These are phyloP conservation scores for Chaetura pelagica DNA, from an alignment of 2,113 vertebrate genomes.

Conservation along the genomic window DNA sequence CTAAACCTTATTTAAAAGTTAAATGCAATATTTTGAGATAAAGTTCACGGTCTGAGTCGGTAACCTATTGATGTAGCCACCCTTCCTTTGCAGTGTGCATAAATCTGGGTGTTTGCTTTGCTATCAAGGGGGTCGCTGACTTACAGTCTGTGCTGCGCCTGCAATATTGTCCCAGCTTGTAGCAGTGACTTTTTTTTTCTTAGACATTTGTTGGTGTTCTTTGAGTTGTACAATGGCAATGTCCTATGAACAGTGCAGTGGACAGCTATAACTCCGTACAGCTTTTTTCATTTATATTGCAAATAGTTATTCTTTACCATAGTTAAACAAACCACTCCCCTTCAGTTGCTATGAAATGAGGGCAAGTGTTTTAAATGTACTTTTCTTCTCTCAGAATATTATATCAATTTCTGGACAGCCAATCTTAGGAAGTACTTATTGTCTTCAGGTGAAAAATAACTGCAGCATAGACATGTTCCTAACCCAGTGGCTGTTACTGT, in stretches of 20 bases:
- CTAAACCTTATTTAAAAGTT: conserved; percentile 66
- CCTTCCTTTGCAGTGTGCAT: conserved; percentile 26
- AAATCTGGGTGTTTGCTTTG: conserved; percentile 35
- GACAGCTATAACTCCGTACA: neutral
- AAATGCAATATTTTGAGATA: conserved; percentile 34
- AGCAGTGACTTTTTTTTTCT: neutral
- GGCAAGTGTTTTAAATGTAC: neutral
- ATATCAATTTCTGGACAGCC: neutral
- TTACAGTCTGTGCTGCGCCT: conserved; percentile 8
- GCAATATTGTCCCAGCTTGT: neutral
- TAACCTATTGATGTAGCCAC: conserved; percentile 14
- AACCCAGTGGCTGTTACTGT: neutral
- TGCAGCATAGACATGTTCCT: neutral
- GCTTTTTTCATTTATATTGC: neutral
- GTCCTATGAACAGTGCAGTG: neutral
- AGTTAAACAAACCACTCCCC: neutral
- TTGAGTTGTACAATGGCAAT: neutral
- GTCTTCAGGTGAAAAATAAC: neutral
- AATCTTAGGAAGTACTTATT: neutral
- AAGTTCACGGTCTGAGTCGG: conserved; percentile 52
- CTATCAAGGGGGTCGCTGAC: neutral
- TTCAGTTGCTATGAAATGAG: neutral
- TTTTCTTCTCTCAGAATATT: neutral
- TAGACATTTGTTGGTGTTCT: neutral
- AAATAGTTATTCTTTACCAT: neutral